These are phyloP conservation scores for Pteronotus mesoamericanus DNA, from an alignment of 2,797 vertebrate genomes.

Conservation along the genomic window DNA sequence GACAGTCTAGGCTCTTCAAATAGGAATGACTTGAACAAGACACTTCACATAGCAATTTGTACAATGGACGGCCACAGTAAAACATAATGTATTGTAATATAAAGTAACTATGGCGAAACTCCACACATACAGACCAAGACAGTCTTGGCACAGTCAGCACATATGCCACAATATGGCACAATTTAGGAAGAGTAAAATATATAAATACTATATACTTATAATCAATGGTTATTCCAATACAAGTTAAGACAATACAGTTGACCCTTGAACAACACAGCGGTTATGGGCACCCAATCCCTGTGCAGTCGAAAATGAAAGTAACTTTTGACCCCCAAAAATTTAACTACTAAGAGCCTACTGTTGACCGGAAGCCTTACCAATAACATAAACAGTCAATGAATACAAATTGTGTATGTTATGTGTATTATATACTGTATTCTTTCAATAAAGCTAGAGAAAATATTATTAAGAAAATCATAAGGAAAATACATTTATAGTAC, in stretches of 20 bases:
- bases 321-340: neutral
- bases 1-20: neutral
- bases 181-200: slow-evolving; percentile 6
- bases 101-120: slow-evolving; percentile 5
- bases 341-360: neutral
- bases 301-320: neutral
- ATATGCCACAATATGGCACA: neutral
- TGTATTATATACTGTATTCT: neutral
- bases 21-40: neutral
- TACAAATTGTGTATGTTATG: neutral
- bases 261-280: neutral
- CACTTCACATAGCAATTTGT: neutral
- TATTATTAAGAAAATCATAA: neutral
- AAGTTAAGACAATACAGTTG: neutral
- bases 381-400: neutral
- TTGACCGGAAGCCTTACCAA: neutral
- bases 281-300: neutral
- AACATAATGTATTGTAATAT: neutral
- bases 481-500: neutral
- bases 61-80: neutral
- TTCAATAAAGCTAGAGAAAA: neutral
- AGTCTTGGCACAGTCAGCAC: neutral
- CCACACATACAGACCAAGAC: neutral
- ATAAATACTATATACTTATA: neutral
- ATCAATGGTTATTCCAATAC: slow-evolving; percentile 36